Evolutionary conservation across 2,113 vertebrate genomes (phyloP).

Genomic region (Tonatia bakeri): DNA sequence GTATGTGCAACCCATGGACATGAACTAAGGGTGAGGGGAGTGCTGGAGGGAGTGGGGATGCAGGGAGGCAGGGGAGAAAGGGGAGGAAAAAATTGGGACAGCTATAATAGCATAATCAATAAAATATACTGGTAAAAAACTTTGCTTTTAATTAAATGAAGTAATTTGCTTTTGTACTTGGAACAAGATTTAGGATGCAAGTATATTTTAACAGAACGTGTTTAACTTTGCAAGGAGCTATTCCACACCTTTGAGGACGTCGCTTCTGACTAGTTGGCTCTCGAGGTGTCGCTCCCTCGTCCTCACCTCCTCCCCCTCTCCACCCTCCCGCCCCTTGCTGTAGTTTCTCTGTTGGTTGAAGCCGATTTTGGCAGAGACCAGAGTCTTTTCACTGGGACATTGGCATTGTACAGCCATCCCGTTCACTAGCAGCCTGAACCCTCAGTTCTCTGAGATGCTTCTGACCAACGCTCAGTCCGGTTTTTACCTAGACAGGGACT

Average conservation of each 20-base stretch:
- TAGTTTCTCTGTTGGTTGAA: constrained; percentile 59
- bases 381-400: constrained; percentile 72
- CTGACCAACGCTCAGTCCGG: constrained; percentile 71
- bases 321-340: not conserved
- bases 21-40: too few species aligned
- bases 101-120: too few species aligned
- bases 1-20: too few species aligned
- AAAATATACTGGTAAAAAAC: not conserved
- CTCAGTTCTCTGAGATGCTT: constrained; percentile 77
- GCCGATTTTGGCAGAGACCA: constrained; percentile 72
- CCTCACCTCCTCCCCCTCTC: not conserved
- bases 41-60: too few species aligned
- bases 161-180: constrained; percentile 49
- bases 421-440: constrained; percentile 78
- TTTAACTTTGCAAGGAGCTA: not conserved
- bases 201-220: not conserved
- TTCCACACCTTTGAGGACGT: not conserved
- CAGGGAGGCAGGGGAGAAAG: too few species aligned
- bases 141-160: constrained; percentile 60
- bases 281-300: not conserved
- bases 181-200: constrained; percentile 6
- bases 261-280: not conserved
- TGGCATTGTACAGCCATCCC: constrained; percentile 30
- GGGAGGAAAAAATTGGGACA: too few species aligned
- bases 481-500: constrained; percentile 73